A percentile compares a stretch with the other conserved stretches of the same genome.
Conservation (phyloP, 1,140 invertebrate species). For the Drosophila tristis region DNA sequence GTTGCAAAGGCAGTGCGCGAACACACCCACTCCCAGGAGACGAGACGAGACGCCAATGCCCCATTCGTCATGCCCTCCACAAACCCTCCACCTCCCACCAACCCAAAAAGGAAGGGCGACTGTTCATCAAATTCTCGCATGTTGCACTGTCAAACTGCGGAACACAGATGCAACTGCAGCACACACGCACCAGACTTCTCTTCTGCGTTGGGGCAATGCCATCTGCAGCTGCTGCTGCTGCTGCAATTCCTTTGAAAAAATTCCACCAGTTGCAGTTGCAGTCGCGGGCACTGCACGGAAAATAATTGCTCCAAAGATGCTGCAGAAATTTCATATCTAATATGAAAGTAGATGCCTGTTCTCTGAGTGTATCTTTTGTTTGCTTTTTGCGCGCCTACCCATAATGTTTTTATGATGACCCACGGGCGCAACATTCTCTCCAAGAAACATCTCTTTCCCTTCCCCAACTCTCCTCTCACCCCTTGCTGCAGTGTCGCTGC, state of each 20-base stretch:
- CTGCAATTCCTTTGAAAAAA: slow-evolving; percentile 77
- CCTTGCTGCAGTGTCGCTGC: not conserved
- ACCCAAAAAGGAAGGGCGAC: slow-evolving; percentile 1
- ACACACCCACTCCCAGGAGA: too few relatives aligned
- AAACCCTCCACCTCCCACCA: too few relatives aligned
- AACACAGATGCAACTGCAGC: slow-evolving; percentile 55
- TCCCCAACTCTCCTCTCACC: not conserved
- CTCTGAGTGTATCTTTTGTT: slow-evolving; percentile 40
- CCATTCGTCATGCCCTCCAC: too few relatives aligned
- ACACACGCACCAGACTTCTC: slow-evolving; percentile 30
- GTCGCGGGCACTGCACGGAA: slow-evolving; percentile 21
- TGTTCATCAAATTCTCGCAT: slow-evolving; percentile 82
- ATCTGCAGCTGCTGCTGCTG: slow-evolving; percentile 64
- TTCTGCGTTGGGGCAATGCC: slow-evolving; percentile 46
- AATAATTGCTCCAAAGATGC: not conserved
- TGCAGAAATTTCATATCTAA: not conserved
- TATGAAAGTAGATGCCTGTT: not conserved
- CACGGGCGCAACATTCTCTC: slow-evolving; percentile 57
- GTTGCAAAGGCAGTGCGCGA: not conserved
- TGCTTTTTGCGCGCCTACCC: slow-evolving; percentile 64
- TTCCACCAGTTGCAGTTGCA: slow-evolving; percentile 65
- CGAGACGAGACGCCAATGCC: too few relatives aligned
- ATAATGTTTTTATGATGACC: slow-evolving; percentile 82
- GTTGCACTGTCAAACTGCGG: slow-evolving; percentile 75
- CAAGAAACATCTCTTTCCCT: slow-evolving; percentile 14